Evolutionary conservation across 2,797 vertebrate species (phyloP).

Genomic region (Crocodylus rhombifer): DNA sequence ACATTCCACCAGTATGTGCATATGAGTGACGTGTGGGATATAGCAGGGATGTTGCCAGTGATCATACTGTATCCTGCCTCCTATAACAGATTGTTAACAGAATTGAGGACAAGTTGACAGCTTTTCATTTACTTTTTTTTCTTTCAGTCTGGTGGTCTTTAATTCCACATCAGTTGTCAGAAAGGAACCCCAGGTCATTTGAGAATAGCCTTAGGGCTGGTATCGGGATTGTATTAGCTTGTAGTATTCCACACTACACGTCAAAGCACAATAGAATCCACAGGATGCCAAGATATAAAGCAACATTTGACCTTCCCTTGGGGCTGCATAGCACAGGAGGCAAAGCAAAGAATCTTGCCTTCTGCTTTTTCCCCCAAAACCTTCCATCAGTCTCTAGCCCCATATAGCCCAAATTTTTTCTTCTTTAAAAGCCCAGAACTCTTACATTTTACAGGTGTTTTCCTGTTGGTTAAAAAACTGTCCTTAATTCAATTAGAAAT

Average conservation of each 20-base stretch:
- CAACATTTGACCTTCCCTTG: accelerated
- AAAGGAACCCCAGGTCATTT: neutral
- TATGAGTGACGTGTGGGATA: neutral
- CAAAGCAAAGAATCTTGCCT: accelerated
- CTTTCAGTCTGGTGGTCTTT: accelerated
- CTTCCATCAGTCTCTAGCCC: neutral
- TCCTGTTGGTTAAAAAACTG: neutral
- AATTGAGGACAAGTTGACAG: accelerated
- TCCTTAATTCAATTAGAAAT: neutral
- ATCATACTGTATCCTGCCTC: neutral
- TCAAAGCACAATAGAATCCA: neutral
- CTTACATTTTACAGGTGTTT: neutral
- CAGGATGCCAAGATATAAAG: neutral
- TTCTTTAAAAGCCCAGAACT: neutral
- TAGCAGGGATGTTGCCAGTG: neutral
- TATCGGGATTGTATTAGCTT: neutral
- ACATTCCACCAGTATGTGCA: neutral
- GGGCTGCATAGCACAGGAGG: neutral
- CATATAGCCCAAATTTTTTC: neutral
- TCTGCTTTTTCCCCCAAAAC: accelerated
- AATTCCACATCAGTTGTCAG: neutral
- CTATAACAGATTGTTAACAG: neutral
- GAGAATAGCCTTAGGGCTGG: neutral
- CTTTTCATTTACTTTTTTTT: neutral
- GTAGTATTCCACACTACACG: neutral